phyloP scores from a whole-genome alignment of 2,797 vertebrate species.

The Macroramphosus scolopax region DNA sequence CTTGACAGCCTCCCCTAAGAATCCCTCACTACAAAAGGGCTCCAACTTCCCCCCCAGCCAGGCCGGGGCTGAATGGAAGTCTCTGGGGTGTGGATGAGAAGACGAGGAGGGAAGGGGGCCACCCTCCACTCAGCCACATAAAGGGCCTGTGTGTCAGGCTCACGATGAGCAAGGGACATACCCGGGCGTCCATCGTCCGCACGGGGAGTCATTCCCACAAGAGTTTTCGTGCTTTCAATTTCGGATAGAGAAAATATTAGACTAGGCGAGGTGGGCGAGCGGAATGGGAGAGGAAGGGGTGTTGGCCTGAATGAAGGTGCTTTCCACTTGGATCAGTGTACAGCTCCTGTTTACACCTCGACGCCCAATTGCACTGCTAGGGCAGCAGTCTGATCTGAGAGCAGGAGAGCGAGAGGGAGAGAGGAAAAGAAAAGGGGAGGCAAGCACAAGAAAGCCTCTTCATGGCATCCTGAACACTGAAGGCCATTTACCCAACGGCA shows the following conservation, averaged over 20 bases:
- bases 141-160: constrained; percentile 77
- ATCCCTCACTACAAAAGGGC: constrained; percentile 73
- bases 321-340: constrained; percentile 63
- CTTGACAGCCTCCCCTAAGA: constrained; percentile 80
- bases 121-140: constrained; percentile 74
- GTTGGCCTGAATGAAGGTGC: constrained; percentile 58
- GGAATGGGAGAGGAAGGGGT: not conserved
- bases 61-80: constrained; percentile 73
- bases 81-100: constrained; percentile 77
- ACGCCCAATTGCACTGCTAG: constrained; percentile 60
- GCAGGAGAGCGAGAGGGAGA: constrained; percentile 45
- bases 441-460: constrained; percentile 73
- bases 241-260: constrained; percentile 28
- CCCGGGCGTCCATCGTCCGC: constrained; percentile 44
- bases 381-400: constrained; percentile 48
- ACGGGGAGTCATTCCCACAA: constrained; percentile 55
- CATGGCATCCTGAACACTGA: constrained; percentile 71
- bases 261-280: not conserved
- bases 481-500: constrained; percentile 67
- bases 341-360: constrained; percentile 63
- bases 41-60: constrained; percentile 72
- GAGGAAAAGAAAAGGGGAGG: constrained; percentile 40
- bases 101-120: constrained; percentile 67
- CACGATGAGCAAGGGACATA: constrained; percentile 62
- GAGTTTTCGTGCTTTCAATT: constrained; percentile 32